phyloP scores from a whole-genome alignment of 1,140 invertebrate genomes.

The Orchestia grillus region DNA sequence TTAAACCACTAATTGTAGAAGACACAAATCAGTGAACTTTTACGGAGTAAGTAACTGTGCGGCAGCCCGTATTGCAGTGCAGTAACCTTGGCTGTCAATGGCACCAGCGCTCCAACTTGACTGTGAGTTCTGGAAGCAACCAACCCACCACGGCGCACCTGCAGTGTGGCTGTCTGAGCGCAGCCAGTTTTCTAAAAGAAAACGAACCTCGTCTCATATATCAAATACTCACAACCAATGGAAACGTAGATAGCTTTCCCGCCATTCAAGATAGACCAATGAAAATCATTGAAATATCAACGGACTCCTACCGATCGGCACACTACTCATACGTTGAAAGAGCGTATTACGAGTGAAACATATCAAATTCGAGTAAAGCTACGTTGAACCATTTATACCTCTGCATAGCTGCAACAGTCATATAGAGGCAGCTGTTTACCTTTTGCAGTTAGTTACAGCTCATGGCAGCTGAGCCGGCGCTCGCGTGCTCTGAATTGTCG shows the following conservation, averaged over 20 bases:
- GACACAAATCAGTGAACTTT: too few relatives aligned
- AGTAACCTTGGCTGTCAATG: not conserved
- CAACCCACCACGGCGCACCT: not conserved
- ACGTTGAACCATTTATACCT: not conserved
- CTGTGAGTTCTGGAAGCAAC: not conserved
- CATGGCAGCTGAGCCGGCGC: not conserved
- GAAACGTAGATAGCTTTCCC: too few relatives aligned
- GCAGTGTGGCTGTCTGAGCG: not conserved
- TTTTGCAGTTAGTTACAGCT: not conserved
- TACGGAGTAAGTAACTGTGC: too few relatives aligned
- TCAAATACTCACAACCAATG: not conserved
- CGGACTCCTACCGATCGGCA: not conserved
- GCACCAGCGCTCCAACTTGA: not conserved
- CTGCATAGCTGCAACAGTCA: not conserved
- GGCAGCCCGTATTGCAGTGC: not conserved
- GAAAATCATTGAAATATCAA: not conserved
- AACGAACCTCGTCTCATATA: not conserved
- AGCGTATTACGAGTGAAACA: not conserved
- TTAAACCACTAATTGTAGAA: not conserved
- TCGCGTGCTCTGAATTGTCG: not conserved
- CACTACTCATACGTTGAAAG: not conserved
- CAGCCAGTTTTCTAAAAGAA: not conserved
- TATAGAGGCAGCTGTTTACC: not conserved
- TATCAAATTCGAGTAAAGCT: not conserved
- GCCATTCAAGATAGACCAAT: too few relatives aligned